These are phyloP conservation scores for Ophion slaviceki DNA, from an alignment of 2,888 invertebrate species.

Conservation along the genomic window DNA sequence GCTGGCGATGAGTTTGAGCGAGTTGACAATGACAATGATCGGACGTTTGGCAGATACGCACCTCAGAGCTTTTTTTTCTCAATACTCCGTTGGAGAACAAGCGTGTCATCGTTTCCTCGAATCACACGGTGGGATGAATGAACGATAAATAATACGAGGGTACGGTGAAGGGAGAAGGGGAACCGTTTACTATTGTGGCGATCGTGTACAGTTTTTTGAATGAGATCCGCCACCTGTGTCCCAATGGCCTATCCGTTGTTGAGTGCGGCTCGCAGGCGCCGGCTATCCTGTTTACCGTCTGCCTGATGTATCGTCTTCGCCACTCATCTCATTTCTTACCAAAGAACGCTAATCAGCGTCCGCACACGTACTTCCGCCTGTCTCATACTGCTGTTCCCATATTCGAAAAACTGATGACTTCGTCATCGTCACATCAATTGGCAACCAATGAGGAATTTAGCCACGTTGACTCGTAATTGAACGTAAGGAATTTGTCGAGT, in stretches of 20 bases:
- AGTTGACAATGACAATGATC: not conserved
- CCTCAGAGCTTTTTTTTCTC: not conserved
- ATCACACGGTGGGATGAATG: slow-evolving; percentile 25
- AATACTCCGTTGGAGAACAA: slow-evolving; percentile 19
- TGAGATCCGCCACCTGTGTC: slow-evolving; percentile 53
- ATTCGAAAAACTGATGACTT: slow-evolving; percentile 30
- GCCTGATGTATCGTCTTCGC: slow-evolving; percentile 36
- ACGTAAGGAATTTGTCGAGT: no score
- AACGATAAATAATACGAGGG: slow-evolving; percentile 25
- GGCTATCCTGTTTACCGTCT: slow-evolving; percentile 54
- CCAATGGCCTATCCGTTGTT: slow-evolving; percentile 47
- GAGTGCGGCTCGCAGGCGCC: slow-evolving; percentile 46
- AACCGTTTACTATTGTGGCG: slow-evolving; percentile 47
- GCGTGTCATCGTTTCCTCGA: slow-evolving; percentile 16
- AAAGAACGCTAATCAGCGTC: not conserved
- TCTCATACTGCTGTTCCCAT: slow-evolving; percentile 38
- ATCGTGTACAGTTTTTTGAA: slow-evolving; percentile 56
- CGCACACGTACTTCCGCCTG: slow-evolving; percentile 49
- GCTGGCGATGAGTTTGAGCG: not conserved
- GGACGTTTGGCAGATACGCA: not conserved
- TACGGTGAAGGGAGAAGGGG: not conserved
- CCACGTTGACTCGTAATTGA: not conserved
- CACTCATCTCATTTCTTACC: slow-evolving; percentile 41
- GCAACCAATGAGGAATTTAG: not conserved
- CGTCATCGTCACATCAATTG: slow-evolving; percentile 15